A percentile compares a stretch with the other conserved stretches of the same genome.
Evolutionary conservation across 1,140 invertebrate species (phyloP).

Genomic region (Berghia stephanieae): DNA sequence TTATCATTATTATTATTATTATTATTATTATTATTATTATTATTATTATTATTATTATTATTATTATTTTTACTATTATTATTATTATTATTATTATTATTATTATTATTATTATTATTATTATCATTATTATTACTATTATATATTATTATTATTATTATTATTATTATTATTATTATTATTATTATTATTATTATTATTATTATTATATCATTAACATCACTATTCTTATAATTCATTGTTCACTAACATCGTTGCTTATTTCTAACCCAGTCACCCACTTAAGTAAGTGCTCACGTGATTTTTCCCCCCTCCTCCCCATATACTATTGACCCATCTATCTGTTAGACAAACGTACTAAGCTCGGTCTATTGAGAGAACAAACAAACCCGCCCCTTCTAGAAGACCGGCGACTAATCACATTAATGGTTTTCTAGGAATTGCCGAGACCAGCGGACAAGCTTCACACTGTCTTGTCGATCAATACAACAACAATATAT

Average conservation of each 20-base stretch:
- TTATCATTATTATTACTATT: background rate
- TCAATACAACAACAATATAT: no score
- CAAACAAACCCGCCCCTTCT: no score
- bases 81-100: constrained; percentile 6
- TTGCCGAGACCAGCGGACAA: no score
- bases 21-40: constrained; percentile 9
- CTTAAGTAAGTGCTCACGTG: background rate
- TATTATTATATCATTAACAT: background rate
- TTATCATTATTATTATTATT: background rate
- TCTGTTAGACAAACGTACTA: background rate
- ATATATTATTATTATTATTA: background rate
- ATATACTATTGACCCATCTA: background rate
- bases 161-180: no score
- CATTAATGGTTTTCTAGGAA: no score
- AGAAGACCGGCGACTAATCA: no score
- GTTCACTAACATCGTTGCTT: background rate
- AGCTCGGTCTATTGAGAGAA: no score
- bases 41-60: constrained; percentile 3
- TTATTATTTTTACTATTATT: background rate
- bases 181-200: no score
- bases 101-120: constrained; percentile 4
- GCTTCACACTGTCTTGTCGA: no score
- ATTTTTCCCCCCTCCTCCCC: background rate
- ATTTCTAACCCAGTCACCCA: background rate
- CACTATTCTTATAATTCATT: background rate